Conservation (phyloP, 2,113 vertebrate species). For the Nansenia antarctica region DNA sequence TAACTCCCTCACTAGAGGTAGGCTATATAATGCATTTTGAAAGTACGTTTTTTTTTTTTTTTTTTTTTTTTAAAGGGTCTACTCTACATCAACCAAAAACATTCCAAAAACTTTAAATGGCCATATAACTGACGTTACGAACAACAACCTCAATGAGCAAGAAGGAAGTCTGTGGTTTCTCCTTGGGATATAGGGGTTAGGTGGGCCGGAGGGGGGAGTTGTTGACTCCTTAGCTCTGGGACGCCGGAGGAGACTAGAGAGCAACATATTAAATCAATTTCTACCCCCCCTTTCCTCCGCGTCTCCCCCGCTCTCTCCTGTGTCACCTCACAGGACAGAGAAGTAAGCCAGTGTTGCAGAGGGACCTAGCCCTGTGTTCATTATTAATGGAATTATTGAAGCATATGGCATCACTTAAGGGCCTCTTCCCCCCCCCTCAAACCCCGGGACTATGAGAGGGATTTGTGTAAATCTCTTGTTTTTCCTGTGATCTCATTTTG, state of each 20-base stretch:
- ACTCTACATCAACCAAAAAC: no score
- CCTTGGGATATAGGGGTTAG: conserved; percentile 52
- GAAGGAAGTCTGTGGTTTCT: no score
- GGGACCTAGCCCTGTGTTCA: conserved; percentile 62
- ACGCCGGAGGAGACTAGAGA: conserved; percentile 32
- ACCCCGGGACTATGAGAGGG: conserved; percentile 37
- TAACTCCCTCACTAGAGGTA: no score
- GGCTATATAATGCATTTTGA: no score
- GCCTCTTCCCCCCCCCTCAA: conserved; percentile 39
- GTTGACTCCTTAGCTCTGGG: conserved; percentile 44
- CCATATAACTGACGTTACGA: no score
- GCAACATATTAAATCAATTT: conserved; percentile 79
- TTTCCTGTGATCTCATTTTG: conserved; percentile 50
- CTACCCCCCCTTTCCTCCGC: conserved; percentile 41
- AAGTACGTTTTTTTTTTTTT: no score
- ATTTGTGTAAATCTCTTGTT: conserved; percentile 58
- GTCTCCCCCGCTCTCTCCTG: conserved; percentile 44
- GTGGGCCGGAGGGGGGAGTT: conserved; percentile 35
- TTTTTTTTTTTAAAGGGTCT: no score
- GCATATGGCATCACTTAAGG: conserved; percentile 76
- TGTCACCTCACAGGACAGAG: conserved; percentile 68
- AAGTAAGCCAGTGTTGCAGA: conserved; percentile 65
- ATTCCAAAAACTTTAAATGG: no score
- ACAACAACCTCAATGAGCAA: no score
- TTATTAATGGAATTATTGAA: conserved; percentile 75